These are phyloP conservation scores for Myotis myotis DNA, from an alignment of 2,797 vertebrate species.

Conservation along the genomic window DNA sequence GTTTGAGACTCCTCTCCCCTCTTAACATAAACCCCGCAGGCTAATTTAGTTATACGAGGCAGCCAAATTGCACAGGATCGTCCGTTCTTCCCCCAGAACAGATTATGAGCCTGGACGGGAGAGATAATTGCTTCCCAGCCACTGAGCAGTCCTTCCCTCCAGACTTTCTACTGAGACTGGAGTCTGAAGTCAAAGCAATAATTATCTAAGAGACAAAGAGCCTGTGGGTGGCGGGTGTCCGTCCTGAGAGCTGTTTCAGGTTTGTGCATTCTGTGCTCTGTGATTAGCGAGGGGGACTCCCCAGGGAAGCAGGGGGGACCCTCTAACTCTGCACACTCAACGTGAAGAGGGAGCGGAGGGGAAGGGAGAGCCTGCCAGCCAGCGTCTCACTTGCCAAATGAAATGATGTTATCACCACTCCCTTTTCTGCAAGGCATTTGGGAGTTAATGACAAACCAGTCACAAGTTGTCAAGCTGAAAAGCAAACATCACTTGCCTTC, in stretches of 20 bases:
- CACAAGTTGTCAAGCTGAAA: background rate
- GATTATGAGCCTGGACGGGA: background rate
- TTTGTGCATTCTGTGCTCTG: background rate
- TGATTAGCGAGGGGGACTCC: background rate
- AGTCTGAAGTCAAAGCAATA: slow-evolving; percentile 9
- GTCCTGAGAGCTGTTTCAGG: background rate
- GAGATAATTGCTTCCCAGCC: background rate
- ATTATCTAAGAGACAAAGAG: background rate
- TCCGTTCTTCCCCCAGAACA: background rate
- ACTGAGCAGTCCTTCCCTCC: background rate
- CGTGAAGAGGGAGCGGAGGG: background rate
- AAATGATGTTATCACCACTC: background rate
- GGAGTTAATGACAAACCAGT: background rate
- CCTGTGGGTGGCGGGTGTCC: background rate
- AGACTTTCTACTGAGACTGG: background rate
- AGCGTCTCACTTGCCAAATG: background rate
- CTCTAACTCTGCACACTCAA: background rate
- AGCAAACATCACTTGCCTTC: background rate
- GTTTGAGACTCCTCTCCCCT: background rate
- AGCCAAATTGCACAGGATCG: background rate
- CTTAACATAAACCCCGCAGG: slow-evolving; percentile 36
- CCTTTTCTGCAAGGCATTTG: background rate
- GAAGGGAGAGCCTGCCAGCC: background rate
- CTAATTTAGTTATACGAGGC: background rate
- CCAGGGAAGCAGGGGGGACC: accelerated